Evolutionary conservation across 2,113 vertebrate species (phyloP), one percentile per base, ranked within the genome.

Genomic region (Saccopteryx leptura): DNA sequence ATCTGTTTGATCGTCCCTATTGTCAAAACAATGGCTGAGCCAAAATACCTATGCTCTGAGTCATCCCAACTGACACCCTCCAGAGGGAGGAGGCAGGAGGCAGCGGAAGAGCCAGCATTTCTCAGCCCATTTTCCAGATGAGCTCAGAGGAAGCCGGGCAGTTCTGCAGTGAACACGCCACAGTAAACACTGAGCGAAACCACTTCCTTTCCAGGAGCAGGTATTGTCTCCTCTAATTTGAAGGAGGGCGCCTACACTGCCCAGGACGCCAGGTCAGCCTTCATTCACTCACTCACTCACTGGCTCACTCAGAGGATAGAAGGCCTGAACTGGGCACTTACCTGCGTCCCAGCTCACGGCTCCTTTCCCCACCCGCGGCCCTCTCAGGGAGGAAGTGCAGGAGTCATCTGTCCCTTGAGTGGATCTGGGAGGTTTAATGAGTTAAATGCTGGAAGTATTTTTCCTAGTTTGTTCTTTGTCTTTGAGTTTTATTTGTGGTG

Each of bases 111-210:
- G 33, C 9, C 18, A 63, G 23, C 33, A 18, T 23, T 56, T 71
- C 93, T 50, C 26, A 88, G 39, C 91, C 75, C 96, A 75, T 95
- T 93, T 90, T 65, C 66, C 88, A 79, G 97, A 87, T 39, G 76
- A 81, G 50, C 26, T 76, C 46, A 46, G 56, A 66, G 75, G 65
- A 65, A 65, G 39, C 52, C 6, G 50, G 31, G 56, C 63, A 12
- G 21, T 6, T 21, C 23, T 2, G 5, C 12, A 21, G 24, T 0
- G 21, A 50, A 14, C 81, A 39, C 9, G 9, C n/a, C 50, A 12
- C 7, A 4, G 31, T 21, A 31, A 52, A 48, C 74, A 31, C 9
- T 10, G 14, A 39, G 56, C 4, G 2, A 65, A 78, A 19, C 46
- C 66, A 19, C 56, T 21, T 52, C 68, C 61, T 91, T 17, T 17